Base-by-base conservation (phyloP, 2,888 invertebrate species). In the Drosophila percnosoma region DNA sequence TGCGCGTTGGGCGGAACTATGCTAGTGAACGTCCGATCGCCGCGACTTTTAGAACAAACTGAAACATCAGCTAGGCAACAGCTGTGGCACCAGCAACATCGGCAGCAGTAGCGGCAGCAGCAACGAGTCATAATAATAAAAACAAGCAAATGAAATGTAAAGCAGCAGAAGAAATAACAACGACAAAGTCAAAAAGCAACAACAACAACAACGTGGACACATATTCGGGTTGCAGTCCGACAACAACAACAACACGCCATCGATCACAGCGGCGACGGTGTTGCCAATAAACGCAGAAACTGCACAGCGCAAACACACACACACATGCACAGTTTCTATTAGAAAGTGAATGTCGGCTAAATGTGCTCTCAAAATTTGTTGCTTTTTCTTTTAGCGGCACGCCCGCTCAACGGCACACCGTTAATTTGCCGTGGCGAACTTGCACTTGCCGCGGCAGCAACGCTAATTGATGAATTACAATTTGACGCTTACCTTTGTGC, bases 1-100 rank as follows among this genome's bases (percentile, higher is more conserved):
- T 53, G 34, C 62, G 65, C 62, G 73, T 67, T 77, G 27, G 45
- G 13, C 51, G 49, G 40, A 54, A 60, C 51, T 58, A 53, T 40
- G 27, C 55, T 68, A 62, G 68, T 68, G 49, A 74, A 78, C 75
- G 86, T 71, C 82, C 78, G 87, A 79, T 83, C 83, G 76, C 73
- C 68, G 57, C 80, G 80, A 82, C 79, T 78, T 71, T 72, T 80
- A 80, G 80, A 82, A 87, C 66, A 68, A 69, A 87, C 90, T 85
- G 83, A 83, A 83, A 68, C 75, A 79, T 62, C 45, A 61, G 18
- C 58, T 1, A 29, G 29, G 27, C 55, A 51, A 45, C 75, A 54
- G 70, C 67, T 68, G 80, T 64, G 58, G 36, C 53, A 48, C 24
- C 62, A 21, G 31, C 11, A 59, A 24, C 10, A 40, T 10, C 4